Evolutionary conservation across 2,797 vertebrate genomes (phyloP).

Genomic region (Bovichtus variegatus): DNA sequence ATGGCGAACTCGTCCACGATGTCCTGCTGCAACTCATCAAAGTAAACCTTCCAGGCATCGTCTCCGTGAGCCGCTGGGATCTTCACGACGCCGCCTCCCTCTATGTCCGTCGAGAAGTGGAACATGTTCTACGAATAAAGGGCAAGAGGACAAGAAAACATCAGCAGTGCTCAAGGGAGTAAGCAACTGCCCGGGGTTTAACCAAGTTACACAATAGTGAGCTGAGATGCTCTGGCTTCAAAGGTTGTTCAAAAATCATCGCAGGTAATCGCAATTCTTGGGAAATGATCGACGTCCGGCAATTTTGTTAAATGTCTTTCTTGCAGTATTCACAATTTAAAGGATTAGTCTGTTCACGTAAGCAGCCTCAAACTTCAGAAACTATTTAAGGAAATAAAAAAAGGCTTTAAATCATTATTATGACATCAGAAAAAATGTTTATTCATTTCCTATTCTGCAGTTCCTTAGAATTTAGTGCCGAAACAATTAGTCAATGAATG

Average conservation of each 20-base stretch:
- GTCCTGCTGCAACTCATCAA: conserved; percentile 95
- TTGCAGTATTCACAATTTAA: background rate
- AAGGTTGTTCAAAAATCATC: background rate
- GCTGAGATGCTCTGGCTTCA: background rate
- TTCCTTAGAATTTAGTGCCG: background rate
- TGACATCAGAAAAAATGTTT: background rate
- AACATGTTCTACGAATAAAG: conserved; percentile 89
- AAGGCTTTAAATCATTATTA: background rate
- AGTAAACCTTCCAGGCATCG: conserved; percentile 98
- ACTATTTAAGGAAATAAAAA: no score
- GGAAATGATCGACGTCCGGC: background rate
- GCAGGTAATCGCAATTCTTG: no score
- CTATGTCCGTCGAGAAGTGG: conserved; percentile 91
- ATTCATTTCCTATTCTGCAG: background rate
- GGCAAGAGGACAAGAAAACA: background rate
- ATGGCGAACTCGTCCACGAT: conserved; percentile 97
- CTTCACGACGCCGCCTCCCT: conserved; percentile 90
- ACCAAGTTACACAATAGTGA: background rate
- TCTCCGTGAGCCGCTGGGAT: conserved; percentile 92
- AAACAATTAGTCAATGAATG: background rate
- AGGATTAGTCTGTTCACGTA: background rate
- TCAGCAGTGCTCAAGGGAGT: background rate
- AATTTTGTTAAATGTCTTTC: background rate
- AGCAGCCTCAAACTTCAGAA: background rate
- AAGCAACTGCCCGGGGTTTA: background rate